Percentiles rank a stretch among this genome's conserved stretches.
Conservation (phyloP, 2,113 vertebrate genomes). For the Tenebrosternarchus preto region DNA sequence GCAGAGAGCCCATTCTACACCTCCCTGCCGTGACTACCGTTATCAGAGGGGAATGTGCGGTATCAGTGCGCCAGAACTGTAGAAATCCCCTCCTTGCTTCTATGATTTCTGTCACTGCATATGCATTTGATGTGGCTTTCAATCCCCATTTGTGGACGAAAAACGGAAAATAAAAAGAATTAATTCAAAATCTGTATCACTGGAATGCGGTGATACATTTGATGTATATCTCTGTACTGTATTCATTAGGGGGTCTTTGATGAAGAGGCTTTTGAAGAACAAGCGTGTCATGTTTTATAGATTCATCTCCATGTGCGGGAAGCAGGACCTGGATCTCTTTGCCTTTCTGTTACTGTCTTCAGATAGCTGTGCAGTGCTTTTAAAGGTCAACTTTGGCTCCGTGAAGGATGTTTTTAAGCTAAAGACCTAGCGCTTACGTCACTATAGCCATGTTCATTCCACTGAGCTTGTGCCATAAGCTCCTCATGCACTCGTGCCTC, state of each 20-base stretch:
- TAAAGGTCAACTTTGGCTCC: constrained; percentile 13
- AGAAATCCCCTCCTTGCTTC: neutral
- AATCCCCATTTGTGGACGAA: neutral
- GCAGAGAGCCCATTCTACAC: too few species aligned
- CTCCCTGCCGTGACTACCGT: too few species aligned
- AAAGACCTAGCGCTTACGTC: neutral
- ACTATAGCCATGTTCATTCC: neutral
- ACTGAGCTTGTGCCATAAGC: neutral
- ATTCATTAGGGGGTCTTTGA: neutral
- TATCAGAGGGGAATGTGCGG: too few species aligned
- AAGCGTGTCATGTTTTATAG: constrained; percentile 9
- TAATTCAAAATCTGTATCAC: too few species aligned
- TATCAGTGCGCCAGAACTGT: neutral
- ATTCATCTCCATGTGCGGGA: neutral
- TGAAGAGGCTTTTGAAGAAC: constrained; percentile 21
- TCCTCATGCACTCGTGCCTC: neutral
- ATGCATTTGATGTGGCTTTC: neutral
- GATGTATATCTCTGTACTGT: neutral
- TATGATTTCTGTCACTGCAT: neutral
- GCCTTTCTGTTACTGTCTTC: neutral
- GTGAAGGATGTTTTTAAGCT: neutral
- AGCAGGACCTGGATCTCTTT: neutral
- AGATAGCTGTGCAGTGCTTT: constrained; percentile 5
- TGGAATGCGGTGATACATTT: too few species aligned
- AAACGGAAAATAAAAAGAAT: neutral